These are phyloP conservation scores for Macrotus californicus DNA, from an alignment of 2,113 vertebrate species.

Conservation along the genomic window DNA sequence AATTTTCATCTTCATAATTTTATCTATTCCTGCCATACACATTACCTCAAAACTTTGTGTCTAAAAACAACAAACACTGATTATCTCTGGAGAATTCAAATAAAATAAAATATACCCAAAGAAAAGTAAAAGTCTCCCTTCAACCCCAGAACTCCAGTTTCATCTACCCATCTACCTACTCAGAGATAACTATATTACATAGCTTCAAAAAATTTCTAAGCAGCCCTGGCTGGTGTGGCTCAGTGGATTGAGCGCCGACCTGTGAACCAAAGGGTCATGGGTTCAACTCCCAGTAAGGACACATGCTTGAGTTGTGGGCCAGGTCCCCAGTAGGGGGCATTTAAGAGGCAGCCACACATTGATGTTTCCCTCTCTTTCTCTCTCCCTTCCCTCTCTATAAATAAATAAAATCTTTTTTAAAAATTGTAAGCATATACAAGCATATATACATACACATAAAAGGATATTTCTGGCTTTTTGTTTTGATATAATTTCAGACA, in stretches of 20 bases:
- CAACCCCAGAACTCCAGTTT: not conserved
- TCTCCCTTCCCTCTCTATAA: too few relatives aligned
- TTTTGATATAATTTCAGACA: not conserved
- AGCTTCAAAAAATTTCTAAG: not conserved
- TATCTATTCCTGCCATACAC: not conserved
- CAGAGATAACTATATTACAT: not conserved
- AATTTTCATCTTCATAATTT: slow-evolving; percentile 27
- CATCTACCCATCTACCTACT: not conserved
- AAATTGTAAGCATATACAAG: not conserved
- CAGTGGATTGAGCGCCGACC: too few relatives aligned
- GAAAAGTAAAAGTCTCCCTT: not conserved
- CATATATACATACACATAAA: not conserved
- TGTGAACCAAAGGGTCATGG: too few relatives aligned
- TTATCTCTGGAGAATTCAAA: not conserved
- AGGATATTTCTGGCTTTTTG: not conserved
- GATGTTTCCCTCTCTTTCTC: too few relatives aligned
- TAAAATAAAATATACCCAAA: not conserved
- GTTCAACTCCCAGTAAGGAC: too few relatives aligned
- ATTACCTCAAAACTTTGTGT: not conserved
- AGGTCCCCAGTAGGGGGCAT: too few relatives aligned
- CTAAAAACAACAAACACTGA: not conserved
- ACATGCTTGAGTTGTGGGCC: too few relatives aligned
- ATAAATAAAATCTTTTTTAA: not conserved
- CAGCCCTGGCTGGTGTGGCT: not conserved
- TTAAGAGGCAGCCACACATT: too few relatives aligned